These are phyloP conservation scores for Corella eumyota DNA, from an alignment of 23 tunicate genomes.

Conservation along the genomic window DNA sequence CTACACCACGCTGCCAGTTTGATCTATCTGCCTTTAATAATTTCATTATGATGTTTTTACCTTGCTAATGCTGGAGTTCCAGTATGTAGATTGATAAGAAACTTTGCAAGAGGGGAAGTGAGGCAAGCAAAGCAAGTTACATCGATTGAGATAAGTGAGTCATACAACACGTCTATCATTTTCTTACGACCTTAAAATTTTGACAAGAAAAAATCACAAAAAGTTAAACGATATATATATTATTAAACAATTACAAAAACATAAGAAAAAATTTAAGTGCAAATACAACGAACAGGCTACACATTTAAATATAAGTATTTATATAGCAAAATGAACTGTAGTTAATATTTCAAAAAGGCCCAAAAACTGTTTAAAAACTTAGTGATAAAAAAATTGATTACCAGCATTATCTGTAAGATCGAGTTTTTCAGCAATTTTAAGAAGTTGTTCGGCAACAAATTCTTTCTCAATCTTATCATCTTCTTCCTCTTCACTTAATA, in stretches of 20 bases:
- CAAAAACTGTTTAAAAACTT: not conserved
- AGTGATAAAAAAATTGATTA: conserved; percentile 1
- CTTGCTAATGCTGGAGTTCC: too few relatives aligned
- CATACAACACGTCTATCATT: conserved; percentile 26
- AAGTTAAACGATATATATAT: too few relatives aligned
- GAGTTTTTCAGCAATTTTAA: conserved; percentile 47
- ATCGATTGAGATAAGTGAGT: conserved; percentile 21
- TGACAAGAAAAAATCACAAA: too few relatives aligned
- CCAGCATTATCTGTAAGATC: conserved; percentile 82
- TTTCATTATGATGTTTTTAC: too few relatives aligned
- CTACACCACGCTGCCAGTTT: too few relatives aligned
- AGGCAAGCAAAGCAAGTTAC: conserved; percentile 48
- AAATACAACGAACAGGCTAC: too few relatives aligned
- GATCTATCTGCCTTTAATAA: too few relatives aligned
- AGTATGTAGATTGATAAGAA: conserved; percentile 21
- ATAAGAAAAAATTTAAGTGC: too few relatives aligned
- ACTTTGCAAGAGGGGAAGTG: conserved; percentile 32
- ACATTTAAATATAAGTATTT: too few relatives aligned
- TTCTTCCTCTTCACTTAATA: conserved; percentile 38
- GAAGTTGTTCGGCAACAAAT: conserved; percentile 74
- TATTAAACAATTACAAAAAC: too few relatives aligned
- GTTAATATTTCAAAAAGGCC: too few relatives aligned
- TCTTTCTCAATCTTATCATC: conserved; percentile 67
- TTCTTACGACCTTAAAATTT: conserved; percentile 41
- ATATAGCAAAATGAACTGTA: too few relatives aligned